phyloP scores from a whole-genome alignment of 2,888 invertebrate species.

The Coelogynopora nodosa region DNA sequence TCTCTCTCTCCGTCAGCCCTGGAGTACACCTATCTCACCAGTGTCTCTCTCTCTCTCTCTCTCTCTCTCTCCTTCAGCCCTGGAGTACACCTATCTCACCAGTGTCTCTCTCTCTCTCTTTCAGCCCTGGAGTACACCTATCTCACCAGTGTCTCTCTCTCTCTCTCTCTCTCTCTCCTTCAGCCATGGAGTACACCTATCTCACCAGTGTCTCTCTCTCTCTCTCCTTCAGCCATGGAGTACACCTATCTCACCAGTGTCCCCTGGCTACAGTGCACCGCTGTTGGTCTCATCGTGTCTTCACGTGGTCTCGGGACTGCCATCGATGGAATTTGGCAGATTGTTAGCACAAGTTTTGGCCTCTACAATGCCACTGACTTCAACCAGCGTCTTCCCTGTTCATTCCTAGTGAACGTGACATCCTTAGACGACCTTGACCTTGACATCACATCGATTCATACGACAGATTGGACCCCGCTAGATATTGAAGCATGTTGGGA shows the following conservation, averaged over 20 bases:
- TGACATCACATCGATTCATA: background rate
- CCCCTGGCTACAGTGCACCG: background rate
- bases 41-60: no score
- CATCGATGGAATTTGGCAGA: background rate
- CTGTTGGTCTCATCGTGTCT: background rate
- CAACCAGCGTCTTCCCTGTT: background rate
- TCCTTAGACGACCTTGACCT: background rate
- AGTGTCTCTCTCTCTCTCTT: no score
- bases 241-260: background rate
- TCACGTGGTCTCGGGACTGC: background rate
- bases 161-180: no score
- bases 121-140: no score
- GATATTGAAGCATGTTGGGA: background rate
- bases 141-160: no score
- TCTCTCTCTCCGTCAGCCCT: no score
- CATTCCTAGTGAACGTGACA: no score
- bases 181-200: no score
- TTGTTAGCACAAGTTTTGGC: background rate
- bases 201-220: no score
- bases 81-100: no score
- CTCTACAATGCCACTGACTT: background rate
- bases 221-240: background rate
- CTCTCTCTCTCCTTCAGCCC: no score
- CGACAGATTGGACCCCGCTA: background rate
- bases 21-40: no score